phyloP scores from a whole-genome alignment of 2,888 invertebrate species.

The Drosophila neotestacea region DNA sequence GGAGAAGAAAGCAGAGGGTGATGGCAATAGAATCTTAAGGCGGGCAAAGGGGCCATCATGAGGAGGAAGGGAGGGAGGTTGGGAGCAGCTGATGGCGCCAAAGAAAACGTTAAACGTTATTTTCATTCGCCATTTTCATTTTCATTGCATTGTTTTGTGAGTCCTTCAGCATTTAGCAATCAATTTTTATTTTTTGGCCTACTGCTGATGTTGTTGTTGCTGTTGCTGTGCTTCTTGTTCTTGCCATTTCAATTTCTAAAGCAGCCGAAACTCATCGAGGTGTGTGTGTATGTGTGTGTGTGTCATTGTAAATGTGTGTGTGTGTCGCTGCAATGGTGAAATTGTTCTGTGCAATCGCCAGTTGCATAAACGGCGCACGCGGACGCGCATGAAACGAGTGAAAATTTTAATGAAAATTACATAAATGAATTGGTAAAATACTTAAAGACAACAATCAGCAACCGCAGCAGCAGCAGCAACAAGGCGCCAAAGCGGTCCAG shows the following conservation, averaged over 20 bases:
- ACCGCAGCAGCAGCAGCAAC: conserved; percentile 27
- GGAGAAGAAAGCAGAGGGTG: neutral
- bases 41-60: neutral
- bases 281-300: conserved; percentile 27
- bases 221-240: conserved; percentile 29
- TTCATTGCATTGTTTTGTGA: conserved; percentile 64
- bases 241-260: conserved; percentile 61
- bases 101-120: conserved; percentile 76
- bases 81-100: conserved; percentile 59
- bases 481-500: conserved; percentile 42
- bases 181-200: conserved; percentile 43
- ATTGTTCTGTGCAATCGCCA: conserved; percentile 69
- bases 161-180: conserved; percentile 66
- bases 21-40: neutral
- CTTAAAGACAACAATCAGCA: conserved; percentile 25
- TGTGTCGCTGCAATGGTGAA: conserved; percentile 63
- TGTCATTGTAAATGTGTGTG: conserved; percentile 35
- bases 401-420: conserved; percentile 60
- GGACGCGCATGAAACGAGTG: conserved; percentile 67
- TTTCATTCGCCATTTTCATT: conserved; percentile 66
- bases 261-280: conserved; percentile 57
- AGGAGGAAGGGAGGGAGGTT: neutral
- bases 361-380: conserved; percentile 77
- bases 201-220: conserved; percentile 22
- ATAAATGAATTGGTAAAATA: conserved; percentile 55